phyloP scores from a whole-genome alignment of 2,797 vertebrate species.

The Cyclura pinguis region DNA sequence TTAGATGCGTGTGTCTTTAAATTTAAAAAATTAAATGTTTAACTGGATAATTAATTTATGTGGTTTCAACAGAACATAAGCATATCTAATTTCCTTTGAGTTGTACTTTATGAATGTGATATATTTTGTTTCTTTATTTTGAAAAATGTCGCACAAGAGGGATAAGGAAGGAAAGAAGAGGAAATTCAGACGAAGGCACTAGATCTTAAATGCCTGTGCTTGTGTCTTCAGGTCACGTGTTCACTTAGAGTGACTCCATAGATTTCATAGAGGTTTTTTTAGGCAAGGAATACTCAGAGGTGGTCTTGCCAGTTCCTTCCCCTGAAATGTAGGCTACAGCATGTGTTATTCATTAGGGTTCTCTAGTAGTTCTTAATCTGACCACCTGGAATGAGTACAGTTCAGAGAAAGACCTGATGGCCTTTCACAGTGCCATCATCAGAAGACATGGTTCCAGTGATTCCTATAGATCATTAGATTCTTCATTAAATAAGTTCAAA shows the following conservation, averaged over 20 bases:
- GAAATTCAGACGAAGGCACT: neutral
- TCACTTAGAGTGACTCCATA: no score
- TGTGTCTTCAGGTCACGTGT: no score
- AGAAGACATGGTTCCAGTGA: neutral
- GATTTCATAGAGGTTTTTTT: no score
- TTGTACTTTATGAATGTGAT: no score
- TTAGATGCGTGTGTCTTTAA: neutral
- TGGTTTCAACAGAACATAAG: neutral
- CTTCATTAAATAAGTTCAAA: neutral
- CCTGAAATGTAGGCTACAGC: no score
- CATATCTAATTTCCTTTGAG: neutral
- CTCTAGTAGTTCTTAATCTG: no score
- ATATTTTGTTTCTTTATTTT: neutral
- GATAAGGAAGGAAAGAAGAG: neutral
- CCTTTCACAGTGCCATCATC: neutral
- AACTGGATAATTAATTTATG: neutral
- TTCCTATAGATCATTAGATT: neutral
- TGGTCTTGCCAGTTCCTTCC: no score
- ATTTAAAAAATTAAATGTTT: neutral
- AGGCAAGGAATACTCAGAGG: no score
- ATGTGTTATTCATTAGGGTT: no score
- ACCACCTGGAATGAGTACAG: no score
- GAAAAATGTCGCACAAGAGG: neutral
- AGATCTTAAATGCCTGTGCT: neutral
- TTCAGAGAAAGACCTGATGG: neutral